Conservation (phyloP, 1,140 invertebrate species). For the Hyposmocoma kahamanoa region DNA sequence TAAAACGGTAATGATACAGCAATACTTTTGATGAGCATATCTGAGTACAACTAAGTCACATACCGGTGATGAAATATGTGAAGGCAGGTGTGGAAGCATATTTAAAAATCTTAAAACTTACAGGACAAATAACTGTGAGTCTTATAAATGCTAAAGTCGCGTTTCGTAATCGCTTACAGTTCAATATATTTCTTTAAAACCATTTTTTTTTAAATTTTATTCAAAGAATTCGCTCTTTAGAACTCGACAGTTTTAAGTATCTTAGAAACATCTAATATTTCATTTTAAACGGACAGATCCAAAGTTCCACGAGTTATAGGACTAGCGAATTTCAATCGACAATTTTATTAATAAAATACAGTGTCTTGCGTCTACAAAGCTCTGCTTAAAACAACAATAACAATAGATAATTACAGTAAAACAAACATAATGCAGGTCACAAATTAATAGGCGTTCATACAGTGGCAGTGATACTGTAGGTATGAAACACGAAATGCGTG, state of each 20-base stretch:
- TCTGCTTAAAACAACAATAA: slow-evolving; percentile 46
- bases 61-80: no score
- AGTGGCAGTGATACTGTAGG: slow-evolving; percentile 41
- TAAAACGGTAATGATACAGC: no score
- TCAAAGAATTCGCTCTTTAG: no score
- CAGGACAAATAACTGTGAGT: no score
- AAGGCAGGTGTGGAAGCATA: no score
- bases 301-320: slow-evolving; percentile 48
- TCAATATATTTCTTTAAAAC: no score
- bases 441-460: slow-evolving; percentile 24
- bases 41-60: no score
- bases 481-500: slow-evolving; percentile 1
- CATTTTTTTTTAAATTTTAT: no score
- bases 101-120: no score
- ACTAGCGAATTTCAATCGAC: slow-evolving; percentile 51
- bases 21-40: no score
- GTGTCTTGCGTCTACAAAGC: slow-evolving; percentile 41
- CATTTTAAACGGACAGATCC: slow-evolving; percentile 53
- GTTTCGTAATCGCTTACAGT: no score
- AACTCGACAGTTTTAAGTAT: slow-evolving; percentile 26
- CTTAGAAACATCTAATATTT: slow-evolving; percentile 46
- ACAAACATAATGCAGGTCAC: slow-evolving; percentile 33
- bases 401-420: slow-evolving; percentile 46
- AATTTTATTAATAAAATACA: slow-evolving; percentile 28
- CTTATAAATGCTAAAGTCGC: no score